A percentile compares a stretch with the other conserved stretches of the same genome.
These are phyloP conservation scores for Epistrophe grossulariae DNA, from an alignment of 2,888 invertebrate genomes.

Conservation along the genomic window DNA sequence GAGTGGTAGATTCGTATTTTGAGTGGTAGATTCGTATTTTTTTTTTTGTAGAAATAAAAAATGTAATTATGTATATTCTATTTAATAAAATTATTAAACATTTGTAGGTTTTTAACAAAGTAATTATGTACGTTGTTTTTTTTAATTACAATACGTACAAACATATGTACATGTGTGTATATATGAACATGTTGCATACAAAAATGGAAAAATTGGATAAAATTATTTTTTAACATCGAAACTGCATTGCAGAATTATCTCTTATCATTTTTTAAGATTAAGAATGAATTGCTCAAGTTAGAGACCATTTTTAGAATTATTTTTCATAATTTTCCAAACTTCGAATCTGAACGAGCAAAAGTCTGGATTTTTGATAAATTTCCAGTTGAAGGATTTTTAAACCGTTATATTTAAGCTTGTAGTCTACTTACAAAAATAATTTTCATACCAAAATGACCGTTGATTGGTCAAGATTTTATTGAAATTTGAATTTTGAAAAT, in stretches of 20 bases:
- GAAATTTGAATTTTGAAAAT: too few relatives aligned
- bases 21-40: conserved; percentile 48
- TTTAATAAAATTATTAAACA: conserved; percentile 19
- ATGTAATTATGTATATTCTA: conserved; percentile 42
- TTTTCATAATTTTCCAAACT: neutral
- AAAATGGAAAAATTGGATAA: too few relatives aligned
- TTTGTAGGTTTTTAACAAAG: conserved; percentile 38
- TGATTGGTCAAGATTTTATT: too few relatives aligned
- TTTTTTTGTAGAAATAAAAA: conserved; percentile 7
- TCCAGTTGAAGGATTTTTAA: neutral
- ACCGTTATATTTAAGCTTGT: neutral
- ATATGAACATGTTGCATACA: too few relatives aligned
- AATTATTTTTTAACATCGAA: too few relatives aligned
- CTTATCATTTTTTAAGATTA: too few relatives aligned
- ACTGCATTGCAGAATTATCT: too few relatives aligned
- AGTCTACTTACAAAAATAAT: neutral
- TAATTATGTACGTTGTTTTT: neutral
- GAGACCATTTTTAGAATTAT: neutral
- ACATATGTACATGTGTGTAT: too few relatives aligned
- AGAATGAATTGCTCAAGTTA: neutral
- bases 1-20: conserved; percentile 49
- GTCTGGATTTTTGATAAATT: neutral
- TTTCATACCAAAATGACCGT: neutral
- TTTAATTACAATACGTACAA: too few relatives aligned
- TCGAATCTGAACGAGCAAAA: neutral